A percentile compares a stretch with the other conserved stretches of the same genome.
These are phyloP conservation scores for Myoxocephalus aenaeus DNA, from an alignment of 2,797 vertebrate genomes.

Conservation along the genomic window DNA sequence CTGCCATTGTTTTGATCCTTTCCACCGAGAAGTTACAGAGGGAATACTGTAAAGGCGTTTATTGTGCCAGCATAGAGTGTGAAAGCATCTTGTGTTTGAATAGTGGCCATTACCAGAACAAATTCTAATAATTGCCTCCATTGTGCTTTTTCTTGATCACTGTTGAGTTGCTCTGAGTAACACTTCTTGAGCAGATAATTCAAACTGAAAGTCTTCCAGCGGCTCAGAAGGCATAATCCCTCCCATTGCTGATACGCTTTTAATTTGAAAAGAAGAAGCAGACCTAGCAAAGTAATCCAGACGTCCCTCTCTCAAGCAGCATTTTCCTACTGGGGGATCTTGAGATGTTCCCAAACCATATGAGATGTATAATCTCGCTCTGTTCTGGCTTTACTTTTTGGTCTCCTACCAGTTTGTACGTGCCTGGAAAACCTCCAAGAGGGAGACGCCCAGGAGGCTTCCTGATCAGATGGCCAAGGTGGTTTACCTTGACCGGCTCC, in stretches of 20 bases:
- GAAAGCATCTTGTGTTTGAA: constrained; percentile 6
- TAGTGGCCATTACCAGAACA: too few relatives aligned
- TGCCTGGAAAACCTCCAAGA: not conserved
- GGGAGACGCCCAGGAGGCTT: not conserved
- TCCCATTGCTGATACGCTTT: not conserved
- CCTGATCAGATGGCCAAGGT: not conserved
- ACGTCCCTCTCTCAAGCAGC: not conserved
- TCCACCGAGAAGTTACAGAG: constrained; percentile 5
- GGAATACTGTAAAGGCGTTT: constrained; percentile 6
- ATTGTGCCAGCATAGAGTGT: not conserved
- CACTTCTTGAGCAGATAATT: not conserved
- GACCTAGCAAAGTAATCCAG: not conserved
- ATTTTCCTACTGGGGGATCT: not conserved
- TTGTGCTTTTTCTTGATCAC: not conserved
- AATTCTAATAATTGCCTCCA: not conserved
- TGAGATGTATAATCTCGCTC: too few relatives aligned
- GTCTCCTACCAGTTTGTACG: not conserved
- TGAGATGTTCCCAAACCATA: not conserved
- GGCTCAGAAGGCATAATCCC: not conserved
- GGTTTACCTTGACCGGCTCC: not conserved
- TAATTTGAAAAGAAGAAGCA: not conserved
- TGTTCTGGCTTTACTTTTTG: not conserved
- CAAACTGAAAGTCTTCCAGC: not conserved
- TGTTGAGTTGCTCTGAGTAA: not conserved
- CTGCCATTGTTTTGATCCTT: constrained; percentile 15